Conservation (phyloP, 1,140 invertebrate species). For the Caenorhabditis inopinata region DNA sequence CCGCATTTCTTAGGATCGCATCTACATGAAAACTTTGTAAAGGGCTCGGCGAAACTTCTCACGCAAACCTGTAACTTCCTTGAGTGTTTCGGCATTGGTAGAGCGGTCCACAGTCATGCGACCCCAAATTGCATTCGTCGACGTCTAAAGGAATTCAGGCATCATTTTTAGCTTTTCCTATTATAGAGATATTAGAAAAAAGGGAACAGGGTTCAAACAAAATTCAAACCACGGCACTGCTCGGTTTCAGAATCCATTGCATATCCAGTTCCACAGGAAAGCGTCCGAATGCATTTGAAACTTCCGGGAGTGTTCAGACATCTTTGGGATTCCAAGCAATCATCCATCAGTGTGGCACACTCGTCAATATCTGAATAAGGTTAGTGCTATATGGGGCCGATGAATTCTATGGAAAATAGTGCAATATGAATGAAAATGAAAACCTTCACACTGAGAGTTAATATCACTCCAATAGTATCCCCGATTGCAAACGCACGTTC, state of each 20-base stretch:
- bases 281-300: constrained; percentile 75
- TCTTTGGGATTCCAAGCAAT: constrained; percentile 63
- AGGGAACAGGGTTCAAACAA: too few relatives aligned
- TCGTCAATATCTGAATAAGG: constrained; percentile 65
- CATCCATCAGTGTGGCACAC: constrained; percentile 60
- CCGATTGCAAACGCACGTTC: constrained; percentile 30
- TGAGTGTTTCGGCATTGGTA: constrained; percentile 82
- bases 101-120: constrained; percentile 78
- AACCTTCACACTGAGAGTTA: constrained; percentile 27
- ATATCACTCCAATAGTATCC: constrained; percentile 32
- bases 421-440: too few relatives aligned
- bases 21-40: not conserved
- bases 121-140: constrained; percentile 82
- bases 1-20: constrained; percentile 73
- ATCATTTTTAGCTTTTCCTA: not conserved
- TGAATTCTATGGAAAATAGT: too few relatives aligned
- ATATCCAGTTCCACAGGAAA: constrained; percentile 92
- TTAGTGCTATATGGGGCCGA: too few relatives aligned
- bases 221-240: constrained; percentile 77
- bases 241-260: constrained; percentile 83
- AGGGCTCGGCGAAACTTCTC: constrained; percentile 65
- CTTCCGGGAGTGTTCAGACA: constrained; percentile 66
- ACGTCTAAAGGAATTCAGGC: constrained; percentile 73
- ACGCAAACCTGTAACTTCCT: constrained; percentile 78
- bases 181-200: too few relatives aligned